These are phyloP conservation scores for Entomyzon cyanotis DNA, from an alignment of 2,113 vertebrate species.

Conservation along the genomic window DNA sequence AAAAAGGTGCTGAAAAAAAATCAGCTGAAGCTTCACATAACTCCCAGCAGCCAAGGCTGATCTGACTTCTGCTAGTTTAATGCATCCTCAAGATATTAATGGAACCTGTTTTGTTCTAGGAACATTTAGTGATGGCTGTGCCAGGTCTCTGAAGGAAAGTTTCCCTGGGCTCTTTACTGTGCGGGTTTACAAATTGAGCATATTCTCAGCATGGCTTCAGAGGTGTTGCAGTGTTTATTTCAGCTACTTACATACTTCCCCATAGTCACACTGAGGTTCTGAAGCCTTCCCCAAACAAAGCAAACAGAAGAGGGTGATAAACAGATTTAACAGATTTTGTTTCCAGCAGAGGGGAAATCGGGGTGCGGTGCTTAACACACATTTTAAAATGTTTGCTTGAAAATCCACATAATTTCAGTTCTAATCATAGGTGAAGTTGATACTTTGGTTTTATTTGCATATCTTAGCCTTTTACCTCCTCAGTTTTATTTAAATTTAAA, in stretches of 20 bases:
- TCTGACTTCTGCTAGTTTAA: neutral
- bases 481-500: neutral
- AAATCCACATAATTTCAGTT: neutral
- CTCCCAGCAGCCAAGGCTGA: neutral
- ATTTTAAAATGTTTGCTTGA: neutral
- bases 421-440: neutral
- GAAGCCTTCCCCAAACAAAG: neutral
- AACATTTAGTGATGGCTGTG: neutral
- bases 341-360: neutral
- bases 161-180: neutral
- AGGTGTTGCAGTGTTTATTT: neutral
- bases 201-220: neutral
- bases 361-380: fast-evolving
- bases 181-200: neutral
- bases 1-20: neutral
- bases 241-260: neutral
- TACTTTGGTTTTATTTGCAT: neutral
- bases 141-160: neutral
- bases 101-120: neutral
- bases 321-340: neutral
- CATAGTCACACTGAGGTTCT: neutral
- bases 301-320: neutral
- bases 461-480: neutral
- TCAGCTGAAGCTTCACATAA: neutral
- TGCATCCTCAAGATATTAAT: neutral